Percentiles rank a stretch among this genome's conserved stretches.
phyloP scores from a whole-genome alignment of 2,113 vertebrate genomes.

The Nesoenas mayeri region DNA sequence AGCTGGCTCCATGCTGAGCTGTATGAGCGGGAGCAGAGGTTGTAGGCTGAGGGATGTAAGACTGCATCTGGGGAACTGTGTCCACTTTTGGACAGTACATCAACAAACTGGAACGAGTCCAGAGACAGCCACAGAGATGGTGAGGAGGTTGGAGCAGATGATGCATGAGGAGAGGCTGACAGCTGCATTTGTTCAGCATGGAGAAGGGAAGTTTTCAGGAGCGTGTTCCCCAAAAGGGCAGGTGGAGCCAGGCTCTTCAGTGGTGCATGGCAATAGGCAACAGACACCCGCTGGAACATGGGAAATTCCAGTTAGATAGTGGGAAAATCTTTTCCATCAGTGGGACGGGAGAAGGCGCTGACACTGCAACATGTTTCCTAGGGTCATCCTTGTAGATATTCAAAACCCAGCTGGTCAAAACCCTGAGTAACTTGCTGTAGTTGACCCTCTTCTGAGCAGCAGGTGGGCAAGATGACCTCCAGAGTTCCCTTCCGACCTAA shows the following conservation, averaged over 20 bases:
- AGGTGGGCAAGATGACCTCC: neutral
- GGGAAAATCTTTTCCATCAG: neutral
- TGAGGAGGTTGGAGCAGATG: neutral
- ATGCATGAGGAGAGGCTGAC: neutral
- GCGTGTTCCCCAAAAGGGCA: neutral
- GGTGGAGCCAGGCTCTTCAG: neutral
- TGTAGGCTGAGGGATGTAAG: neutral
- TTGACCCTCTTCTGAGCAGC: fast-evolving
- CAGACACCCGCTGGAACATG: neutral
- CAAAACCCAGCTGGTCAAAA: neutral
- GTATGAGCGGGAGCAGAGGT: neutral
- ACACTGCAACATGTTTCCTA: neutral
- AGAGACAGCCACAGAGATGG: neutral
- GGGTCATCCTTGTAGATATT: neutral
- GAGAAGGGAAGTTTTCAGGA: neutral
- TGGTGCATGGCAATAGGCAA: neutral
- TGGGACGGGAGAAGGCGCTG: neutral
- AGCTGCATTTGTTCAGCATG: neutral
- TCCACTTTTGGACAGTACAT: neutral
- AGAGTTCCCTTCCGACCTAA: neutral
- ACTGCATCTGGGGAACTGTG: neutral
- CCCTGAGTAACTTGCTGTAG: neutral
- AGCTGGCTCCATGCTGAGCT: neutral
- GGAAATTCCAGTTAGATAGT: neutral
- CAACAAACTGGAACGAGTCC: neutral